Conservation (phyloP, 2,113 vertebrate species). For the Hydropotes inermis region DNA sequence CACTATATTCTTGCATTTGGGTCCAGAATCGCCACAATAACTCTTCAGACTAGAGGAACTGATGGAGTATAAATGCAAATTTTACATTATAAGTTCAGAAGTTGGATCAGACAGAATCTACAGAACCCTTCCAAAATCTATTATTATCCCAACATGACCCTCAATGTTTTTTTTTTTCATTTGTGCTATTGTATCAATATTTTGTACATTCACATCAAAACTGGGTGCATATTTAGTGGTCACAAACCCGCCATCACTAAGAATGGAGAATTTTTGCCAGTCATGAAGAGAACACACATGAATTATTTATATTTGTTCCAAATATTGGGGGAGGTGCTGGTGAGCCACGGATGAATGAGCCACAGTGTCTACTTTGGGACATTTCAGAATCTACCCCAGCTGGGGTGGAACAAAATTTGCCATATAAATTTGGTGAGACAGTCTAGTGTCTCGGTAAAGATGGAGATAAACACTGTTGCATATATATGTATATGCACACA, state of each 20-base stretch:
- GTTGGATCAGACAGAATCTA: not conserved
- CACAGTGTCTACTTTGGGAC: not conserved
- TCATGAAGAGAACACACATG: not conserved
- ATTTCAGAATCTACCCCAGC: not conserved
- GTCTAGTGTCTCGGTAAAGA: not conserved
- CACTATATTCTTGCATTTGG: not conserved
- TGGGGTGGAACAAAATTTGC: not conserved
- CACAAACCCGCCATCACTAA: not conserved
- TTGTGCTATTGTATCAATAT: not conserved
- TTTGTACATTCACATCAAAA: not conserved
- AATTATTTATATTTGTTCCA: not conserved
- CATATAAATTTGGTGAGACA: not conserved
- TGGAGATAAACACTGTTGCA: not conserved
- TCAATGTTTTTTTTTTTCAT: not conserved
- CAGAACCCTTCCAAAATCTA: not conserved
- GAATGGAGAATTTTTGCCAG: not conserved
- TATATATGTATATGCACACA: not conserved
- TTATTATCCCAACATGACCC: not conserved
- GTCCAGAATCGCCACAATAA: not conserved
- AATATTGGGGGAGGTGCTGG: not conserved
- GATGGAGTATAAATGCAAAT: not conserved
- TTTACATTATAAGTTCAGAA: slow-evolving; percentile 29
- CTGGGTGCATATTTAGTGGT: not conserved
- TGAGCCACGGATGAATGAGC: not conserved
- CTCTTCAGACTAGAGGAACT: not conserved